Evolutionary conservation across 2,888 invertebrate species (phyloP), one percentile per base, ranked within the genome.

Genomic region (Aphelenchoides bicaudatus): DNA sequence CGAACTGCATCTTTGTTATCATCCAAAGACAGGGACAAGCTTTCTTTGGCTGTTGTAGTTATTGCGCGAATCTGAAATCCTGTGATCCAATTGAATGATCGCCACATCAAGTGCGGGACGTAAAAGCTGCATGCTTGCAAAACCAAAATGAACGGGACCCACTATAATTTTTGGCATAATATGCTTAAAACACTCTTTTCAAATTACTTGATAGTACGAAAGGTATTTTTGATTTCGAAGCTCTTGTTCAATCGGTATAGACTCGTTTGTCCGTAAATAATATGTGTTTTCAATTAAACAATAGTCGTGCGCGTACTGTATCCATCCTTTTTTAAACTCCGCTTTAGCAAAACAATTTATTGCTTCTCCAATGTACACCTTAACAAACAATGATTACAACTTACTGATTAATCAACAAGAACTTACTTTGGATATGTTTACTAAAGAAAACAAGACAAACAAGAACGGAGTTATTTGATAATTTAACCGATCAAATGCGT

Each of bases 261-360:
- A 68, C 49, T 64, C 64, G 46, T 64, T 58, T 6, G 61, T 68
- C n/a, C 73, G 63, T 27, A 74, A 59, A 54, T 70, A 77, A 60
- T 82, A 82, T 13, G 82, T 83, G 72, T 81, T 82, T 56, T 81
- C 80, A 34, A 82, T 80, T 77, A 82, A 80, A 69, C 83, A 83
- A 51, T 82, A 82, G 72, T 82, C 81, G 65, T 81, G 78, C 37
- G 82, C 80, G 72, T 82, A 83, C 63, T 82, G 80, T 56, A 80
- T 80, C 80, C 82, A 82, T 56, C 81, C 80, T 38, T 38, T 55
- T 6, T 59, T 56, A 62, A 77, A 77, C 61, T 78, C 75, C 38
- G 73, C 74, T 10, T 77, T 77, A 16, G 74, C 69, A 67, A 75
- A 77, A 59, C 77, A 77, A 27, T 66, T 64, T 19, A 77, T 76